These are phyloP conservation scores for Pegoplata infirma DNA, from an alignment of 2,888 invertebrate genomes.

Conservation along the genomic window DNA sequence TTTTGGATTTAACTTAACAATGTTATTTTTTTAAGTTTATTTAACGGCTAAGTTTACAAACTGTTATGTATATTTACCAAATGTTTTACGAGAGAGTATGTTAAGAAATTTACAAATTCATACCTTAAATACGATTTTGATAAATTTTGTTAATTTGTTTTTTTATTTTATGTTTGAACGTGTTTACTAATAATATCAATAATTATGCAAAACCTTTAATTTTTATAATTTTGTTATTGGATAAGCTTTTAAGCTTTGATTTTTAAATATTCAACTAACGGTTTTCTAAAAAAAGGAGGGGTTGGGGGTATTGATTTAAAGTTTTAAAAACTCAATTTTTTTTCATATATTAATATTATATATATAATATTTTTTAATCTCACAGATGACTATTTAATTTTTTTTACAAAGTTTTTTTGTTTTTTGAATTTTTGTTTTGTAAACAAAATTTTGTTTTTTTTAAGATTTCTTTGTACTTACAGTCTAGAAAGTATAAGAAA, in stretches of 20 bases:
- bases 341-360: slow-evolving; percentile 33
- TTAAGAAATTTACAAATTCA: slow-evolving; percentile 43
- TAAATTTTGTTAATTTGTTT: slow-evolving; percentile 26
- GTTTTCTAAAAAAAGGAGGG: slow-evolving; percentile 17
- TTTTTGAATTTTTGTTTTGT: slow-evolving; percentile 47
- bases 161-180: slow-evolving; percentile 4
- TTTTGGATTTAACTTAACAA: slow-evolving; percentile 18
- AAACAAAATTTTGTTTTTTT: slow-evolving; percentile 57
- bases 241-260: slow-evolving; percentile 44
- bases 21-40: slow-evolving; percentile 22
- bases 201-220: slow-evolving; percentile 49
- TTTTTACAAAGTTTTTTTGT: slow-evolving; percentile 11
- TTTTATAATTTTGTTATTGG: slow-evolving; percentile 30
- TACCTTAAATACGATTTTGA: slow-evolving; percentile 13
- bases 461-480: slow-evolving; percentile 46
- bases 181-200: slow-evolving; percentile 37
- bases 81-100: slow-evolving; percentile 21
- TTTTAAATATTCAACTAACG: slow-evolving; percentile 27
- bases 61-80: slow-evolving; percentile 34
- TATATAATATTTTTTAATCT: slow-evolving; percentile 63
- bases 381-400: slow-evolving; percentile 68
- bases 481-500: slow-evolving; percentile 36
- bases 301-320: slow-evolving; percentile 39
- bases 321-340: slow-evolving; percentile 55
- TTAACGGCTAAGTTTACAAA: no score